Percentiles rank a stretch among this genome's conserved stretches.
These are phyloP conservation scores for Cephonodes hylas DNA, from an alignment of 2,888 invertebrate genomes.

Conservation along the genomic window DNA sequence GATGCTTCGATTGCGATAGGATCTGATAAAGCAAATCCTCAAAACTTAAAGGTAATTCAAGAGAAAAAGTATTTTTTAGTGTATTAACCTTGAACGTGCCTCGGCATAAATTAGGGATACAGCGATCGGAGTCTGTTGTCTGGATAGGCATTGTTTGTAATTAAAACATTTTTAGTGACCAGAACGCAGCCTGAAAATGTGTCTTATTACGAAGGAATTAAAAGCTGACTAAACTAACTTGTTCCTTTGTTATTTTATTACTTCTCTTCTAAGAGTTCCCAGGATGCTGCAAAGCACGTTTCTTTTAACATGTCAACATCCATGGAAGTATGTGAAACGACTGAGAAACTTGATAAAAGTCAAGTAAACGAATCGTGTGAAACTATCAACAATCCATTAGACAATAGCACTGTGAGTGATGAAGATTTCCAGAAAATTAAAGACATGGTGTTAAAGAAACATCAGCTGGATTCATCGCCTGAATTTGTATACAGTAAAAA, in stretches of 20 bases:
- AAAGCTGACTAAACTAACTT: no score
- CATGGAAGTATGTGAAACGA: constrained; percentile 32
- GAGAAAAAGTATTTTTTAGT: not conserved
- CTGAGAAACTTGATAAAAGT: constrained; percentile 20
- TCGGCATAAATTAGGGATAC: no score
- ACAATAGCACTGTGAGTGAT: constrained; percentile 42
- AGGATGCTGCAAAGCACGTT: constrained; percentile 50
- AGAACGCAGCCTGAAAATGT: no score
- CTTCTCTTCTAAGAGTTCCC: constrained; percentile 27
- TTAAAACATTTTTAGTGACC: no score
- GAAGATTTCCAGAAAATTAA: constrained; percentile 52
- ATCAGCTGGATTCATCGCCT: constrained; percentile 63
- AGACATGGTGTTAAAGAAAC: constrained; percentile 59
- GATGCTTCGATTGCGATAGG: not conserved
- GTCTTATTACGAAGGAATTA: no score
- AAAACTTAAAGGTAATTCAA: not conserved
- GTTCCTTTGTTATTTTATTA: not conserved
- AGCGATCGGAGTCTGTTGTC: no score
- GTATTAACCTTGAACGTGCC: not conserved
- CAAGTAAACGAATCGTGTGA: constrained; percentile 34
- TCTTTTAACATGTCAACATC: constrained; percentile 45
- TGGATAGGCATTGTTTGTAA: no score
- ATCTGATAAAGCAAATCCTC: not conserved
- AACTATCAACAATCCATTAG: constrained; percentile 39
- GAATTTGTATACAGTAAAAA: constrained; percentile 65